Evolutionary conservation across 2,113 vertebrate genomes (phyloP), one percentile per base, ranked within the genome.

Genomic region (zebrafish (Danio rerio)): DNA sequence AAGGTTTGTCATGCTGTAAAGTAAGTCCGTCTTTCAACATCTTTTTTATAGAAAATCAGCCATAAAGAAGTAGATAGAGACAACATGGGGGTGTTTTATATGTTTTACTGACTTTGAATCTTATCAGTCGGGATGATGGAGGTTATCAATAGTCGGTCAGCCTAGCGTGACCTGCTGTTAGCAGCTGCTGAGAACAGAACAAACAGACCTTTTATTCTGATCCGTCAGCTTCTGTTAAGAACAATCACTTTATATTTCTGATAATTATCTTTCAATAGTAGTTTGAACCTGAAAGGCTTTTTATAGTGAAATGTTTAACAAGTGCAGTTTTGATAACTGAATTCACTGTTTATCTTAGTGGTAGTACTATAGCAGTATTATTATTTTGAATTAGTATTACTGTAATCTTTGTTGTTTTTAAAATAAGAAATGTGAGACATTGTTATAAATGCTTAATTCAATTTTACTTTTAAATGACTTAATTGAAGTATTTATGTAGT

Each of bases 121-220:
- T 40, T 77, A 77, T 77, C 74, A 77, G 45, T 31, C 5, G 5
- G 47, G 2, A 49, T 77, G 74, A 62, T 77, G 7, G 21, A 55
- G 55, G 55, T 49, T 62, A 50, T 77, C 58, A 62, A 6, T 77
- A 16, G 20, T 72, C 68, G 2, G 20, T 13, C 45, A 16, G 21
- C 53, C 78, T 59, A 49, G 66, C 78, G 15, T 80, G 78, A 80
- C 53, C 65, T 9, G 56, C 78, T 58, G 66, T 52, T 18, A 59
- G 49, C 18, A 61, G 78, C 10, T 77, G 56, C 53, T 59, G 53
- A 69, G 53, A 31, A 49, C 66, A 59, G 43, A 49, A 80, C 66
- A 80, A 80, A 71, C 65, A 49, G 66, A 11, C 40, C 11, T 80
- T 80, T 80, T 56, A 71, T 80, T 65, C 0, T 7, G 15, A 21